Base-by-base conservation (phyloP, 2,113 vertebrate genomes). In the Rhadina sibilatrix region DNA sequence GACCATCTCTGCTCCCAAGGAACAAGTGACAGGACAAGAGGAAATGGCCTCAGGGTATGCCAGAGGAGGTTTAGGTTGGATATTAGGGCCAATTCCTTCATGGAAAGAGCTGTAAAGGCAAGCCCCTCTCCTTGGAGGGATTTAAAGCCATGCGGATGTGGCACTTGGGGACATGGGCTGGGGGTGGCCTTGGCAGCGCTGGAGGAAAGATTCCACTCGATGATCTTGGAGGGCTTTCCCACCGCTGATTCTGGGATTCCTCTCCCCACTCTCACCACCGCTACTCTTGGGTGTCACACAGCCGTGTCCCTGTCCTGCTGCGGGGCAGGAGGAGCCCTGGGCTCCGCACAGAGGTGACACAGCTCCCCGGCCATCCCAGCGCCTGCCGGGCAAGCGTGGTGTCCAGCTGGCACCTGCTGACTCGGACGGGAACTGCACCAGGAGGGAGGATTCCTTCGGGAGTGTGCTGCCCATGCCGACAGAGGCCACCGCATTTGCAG, bases 141-240 rank as follows among this genome's bases (percentile, higher is more conserved):
- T 18, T n/a, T 3, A 33, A 15, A 57, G 37, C 21, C 6, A 0
- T 2, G 28, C 16, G 35, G 18, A 20, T 3, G 38, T 2, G n/a
- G 30, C 4, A 6, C 44, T 4, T 4, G 25, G 59, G 52, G 52
- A 35, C 38, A 2, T 1, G 44, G 37, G 3, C 3, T 1, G 46
- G n/a, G 0, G 27, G 28, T 16, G 38, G 27, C 8, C 24, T 16
- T 6, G 35, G 24, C 53, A 74, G 33, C 1, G 10, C 4, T 21
- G 15, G 21, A 22, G 24, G 24, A 4, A 33, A 0, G 4, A 11
- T 7, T n/a, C 3, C 17, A 4, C 42, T 16, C 0, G 0, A 5
- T 9, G 40, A 13, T 8, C 24, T 18, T 0, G 35, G 19, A 1
- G 30, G n/a, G 37, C 20, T 57, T 18, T 70, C 20, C 38, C 46